Conservation (phyloP, 1,140 invertebrate species). For the Conus betulinus region DNA sequence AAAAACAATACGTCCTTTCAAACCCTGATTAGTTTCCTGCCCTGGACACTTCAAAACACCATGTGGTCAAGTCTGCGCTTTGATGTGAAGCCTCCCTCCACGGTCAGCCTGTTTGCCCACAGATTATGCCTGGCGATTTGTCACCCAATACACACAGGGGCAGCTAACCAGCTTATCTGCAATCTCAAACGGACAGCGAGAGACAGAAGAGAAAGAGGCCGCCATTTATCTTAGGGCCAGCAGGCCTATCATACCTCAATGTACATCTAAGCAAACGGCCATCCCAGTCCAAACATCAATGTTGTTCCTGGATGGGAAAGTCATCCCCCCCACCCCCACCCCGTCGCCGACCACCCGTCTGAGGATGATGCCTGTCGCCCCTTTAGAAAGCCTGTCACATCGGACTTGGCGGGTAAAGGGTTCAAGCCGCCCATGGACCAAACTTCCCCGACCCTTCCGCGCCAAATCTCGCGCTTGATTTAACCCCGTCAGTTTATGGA, state of each 20-base stretch:
- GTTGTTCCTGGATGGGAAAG: background rate
- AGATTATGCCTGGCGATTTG: background rate
- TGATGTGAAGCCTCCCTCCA: background rate
- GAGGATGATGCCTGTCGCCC: background rate
- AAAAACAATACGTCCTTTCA: conserved; percentile 6
- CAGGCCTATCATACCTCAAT: background rate
- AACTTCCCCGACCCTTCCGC: background rate
- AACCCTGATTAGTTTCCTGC: background rate
- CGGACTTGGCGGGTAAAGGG: background rate
- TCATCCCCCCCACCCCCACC: background rate
- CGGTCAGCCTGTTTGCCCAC: background rate
- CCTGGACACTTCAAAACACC: background rate
- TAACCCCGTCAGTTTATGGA: background rate
- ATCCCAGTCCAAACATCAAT: background rate
- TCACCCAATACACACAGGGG: background rate
- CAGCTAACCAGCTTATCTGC: background rate
- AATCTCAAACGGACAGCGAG: background rate
- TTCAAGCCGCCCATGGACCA: background rate
- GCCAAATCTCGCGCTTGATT: conserved; percentile 24
- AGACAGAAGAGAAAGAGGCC: background rate
- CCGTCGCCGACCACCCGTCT: background rate
- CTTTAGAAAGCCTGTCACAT: background rate
- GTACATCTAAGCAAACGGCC: conserved; percentile 14
- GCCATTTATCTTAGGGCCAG: background rate
- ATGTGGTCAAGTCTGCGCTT: background rate